phyloP scores from a whole-genome alignment of 2,888 invertebrate genomes.

The Acanthosepion lycidas region DNA sequence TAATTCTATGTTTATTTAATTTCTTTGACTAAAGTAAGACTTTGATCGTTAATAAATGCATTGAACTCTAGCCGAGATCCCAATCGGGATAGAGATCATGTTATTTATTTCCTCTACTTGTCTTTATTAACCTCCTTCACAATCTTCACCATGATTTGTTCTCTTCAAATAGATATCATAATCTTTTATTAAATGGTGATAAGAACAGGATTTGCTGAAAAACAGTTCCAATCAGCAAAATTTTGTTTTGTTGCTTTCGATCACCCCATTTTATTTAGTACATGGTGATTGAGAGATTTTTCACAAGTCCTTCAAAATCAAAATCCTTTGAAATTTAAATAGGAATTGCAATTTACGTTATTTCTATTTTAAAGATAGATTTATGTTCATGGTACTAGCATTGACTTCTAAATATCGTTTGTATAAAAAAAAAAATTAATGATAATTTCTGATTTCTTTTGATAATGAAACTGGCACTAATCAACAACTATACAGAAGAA shows the following conservation, averaged over 20 bases:
- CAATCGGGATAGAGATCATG: neutral
- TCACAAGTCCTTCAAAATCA: neutral
- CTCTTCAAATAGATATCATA: neutral
- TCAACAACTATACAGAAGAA: neutral
- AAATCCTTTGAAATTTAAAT: no score
- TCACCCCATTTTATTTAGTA: neutral
- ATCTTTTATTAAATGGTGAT: neutral
- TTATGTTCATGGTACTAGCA: no score
- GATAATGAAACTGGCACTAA: neutral
- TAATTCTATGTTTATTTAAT: neutral
- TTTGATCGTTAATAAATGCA: neutral
- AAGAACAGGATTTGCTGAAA: neutral
- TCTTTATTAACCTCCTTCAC: constrained; percentile 2
- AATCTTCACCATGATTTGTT: neutral
- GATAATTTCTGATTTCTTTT: neutral
- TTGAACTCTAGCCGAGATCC: neutral
- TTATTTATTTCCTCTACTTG: neutral
- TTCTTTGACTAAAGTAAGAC: neutral
- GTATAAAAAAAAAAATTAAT: neutral
- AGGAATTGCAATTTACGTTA: no score
- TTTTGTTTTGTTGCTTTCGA: neutral
- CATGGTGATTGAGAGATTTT: neutral
- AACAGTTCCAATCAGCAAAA: neutral
- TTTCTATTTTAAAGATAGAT: no score
- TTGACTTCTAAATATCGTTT: neutral